These are phyloP conservation scores for Blastobasis adustella DNA, from an alignment of 2,888 invertebrate genomes.

Conservation along the genomic window DNA sequence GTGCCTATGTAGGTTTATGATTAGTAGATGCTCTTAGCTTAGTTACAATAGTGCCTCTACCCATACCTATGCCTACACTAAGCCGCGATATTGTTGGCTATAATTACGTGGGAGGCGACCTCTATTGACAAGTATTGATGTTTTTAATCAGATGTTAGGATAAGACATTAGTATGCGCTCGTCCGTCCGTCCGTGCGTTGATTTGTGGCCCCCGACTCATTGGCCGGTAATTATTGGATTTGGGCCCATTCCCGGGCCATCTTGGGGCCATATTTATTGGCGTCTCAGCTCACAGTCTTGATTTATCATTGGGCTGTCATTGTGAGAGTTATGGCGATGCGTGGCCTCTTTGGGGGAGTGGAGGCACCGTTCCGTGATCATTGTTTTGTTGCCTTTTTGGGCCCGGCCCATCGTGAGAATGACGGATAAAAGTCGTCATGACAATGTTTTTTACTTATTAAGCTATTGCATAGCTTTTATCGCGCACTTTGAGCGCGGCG, in stretches of 20 bases:
- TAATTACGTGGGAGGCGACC: conserved; percentile 74
- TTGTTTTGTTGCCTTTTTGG: no score
- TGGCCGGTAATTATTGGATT: conserved; percentile 71
- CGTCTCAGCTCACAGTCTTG: conserved; percentile 63
- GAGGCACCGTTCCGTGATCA: no score
- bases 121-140: conserved; percentile 74
- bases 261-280: conserved; percentile 58
- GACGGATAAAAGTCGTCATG: no score
- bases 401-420: no score
- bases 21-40: not conserved
- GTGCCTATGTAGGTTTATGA: no score
- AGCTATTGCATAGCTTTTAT: no score
- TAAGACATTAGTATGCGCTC: conserved; percentile 67
- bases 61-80: not conserved
- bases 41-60: no score
- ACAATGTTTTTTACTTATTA: no score
- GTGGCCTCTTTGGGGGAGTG: conserved; percentile 19
- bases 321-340: conserved; percentile 51
- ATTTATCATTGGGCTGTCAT: conserved; percentile 64
- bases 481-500: no score
- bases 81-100: conserved; percentile 62
- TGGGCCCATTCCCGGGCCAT: conserved; percentile 27
- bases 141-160: conserved; percentile 75
- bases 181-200: conserved; percentile 25
- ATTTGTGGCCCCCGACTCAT: conserved; percentile 69